Conservation (phyloP, 2,888 invertebrate genomes). For the Nemurella pictetii region DNA sequence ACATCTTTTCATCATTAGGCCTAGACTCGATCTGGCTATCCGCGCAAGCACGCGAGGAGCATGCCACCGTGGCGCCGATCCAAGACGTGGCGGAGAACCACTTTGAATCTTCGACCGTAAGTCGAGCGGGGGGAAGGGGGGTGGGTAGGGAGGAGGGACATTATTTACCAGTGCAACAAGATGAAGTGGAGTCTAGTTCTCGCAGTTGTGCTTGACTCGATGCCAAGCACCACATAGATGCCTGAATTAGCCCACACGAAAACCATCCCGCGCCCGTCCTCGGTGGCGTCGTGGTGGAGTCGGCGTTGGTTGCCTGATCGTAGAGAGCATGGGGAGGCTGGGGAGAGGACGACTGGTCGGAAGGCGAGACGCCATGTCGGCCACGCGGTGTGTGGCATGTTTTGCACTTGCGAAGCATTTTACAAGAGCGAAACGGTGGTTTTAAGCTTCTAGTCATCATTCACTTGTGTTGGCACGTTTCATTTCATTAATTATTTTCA, state of each 20-base stretch:
- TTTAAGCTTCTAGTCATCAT: too few species aligned
- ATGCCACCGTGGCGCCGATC: not conserved
- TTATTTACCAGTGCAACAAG: conserved; percentile 34
- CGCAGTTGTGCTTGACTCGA: conserved; percentile 36
- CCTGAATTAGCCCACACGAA: conserved; percentile 30
- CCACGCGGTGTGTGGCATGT: too few species aligned
- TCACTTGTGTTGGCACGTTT: too few species aligned
- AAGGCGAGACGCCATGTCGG: too few species aligned
- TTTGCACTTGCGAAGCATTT: too few species aligned
- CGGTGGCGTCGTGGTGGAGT: too few species aligned
- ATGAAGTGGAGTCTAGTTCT: conserved; percentile 28
- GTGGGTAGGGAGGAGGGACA: conserved; percentile 22
- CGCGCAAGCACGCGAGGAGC: not conserved
- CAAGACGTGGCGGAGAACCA: not conserved
- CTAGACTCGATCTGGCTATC: not conserved
- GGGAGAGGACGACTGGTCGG: too few species aligned
- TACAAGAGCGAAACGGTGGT: too few species aligned
- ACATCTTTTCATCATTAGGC: conserved; percentile 14
- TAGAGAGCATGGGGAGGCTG: too few species aligned
- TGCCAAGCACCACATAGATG: conserved; percentile 34
- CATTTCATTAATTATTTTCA: too few species aligned
- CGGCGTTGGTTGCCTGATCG: too few species aligned
- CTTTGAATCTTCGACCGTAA: conserved; percentile 18
- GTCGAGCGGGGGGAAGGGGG: not conserved
- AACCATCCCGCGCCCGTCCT: not conserved